A percentile compares a stretch with the other conserved stretches of the same genome.
Conservation (phyloP, 1,140 invertebrate genomes). For the Zaprionus davidi region DNA sequence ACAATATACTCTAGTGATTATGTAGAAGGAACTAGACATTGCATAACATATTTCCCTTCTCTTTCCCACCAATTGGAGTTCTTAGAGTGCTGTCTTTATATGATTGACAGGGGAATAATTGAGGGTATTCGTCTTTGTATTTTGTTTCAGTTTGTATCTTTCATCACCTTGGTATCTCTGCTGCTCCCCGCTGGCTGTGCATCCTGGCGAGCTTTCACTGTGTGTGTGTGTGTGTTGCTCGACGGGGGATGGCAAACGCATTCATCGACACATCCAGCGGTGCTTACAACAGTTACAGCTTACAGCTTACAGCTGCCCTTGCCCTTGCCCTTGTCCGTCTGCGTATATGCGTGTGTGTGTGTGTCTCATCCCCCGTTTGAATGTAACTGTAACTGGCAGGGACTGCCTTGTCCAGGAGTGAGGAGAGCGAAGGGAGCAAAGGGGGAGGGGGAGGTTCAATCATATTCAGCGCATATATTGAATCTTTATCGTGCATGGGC, state of each 20-base stretch:
- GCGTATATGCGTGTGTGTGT: neutral
- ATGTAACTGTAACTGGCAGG: neutral
- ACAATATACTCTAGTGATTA: neutral
- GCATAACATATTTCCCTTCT: too few species aligned
- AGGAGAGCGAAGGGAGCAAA: neutral
- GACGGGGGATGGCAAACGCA: neutral
- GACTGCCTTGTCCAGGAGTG: neutral
- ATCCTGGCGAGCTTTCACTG: neutral
- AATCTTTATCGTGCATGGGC: neutral
- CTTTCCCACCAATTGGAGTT: too few species aligned
- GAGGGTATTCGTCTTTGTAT: neutral
- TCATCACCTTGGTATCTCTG: too few species aligned
- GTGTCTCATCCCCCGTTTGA: slow-evolving; percentile 18
- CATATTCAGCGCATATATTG: neutral
- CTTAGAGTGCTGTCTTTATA: too few species aligned
- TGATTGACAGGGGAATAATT: too few species aligned
- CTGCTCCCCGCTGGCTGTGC: neutral
- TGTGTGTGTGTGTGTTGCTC: neutral
- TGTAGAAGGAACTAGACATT: neutral
- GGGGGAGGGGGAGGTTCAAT: neutral
- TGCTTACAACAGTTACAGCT: slow-evolving; percentile 16
- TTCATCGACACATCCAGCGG: neutral
- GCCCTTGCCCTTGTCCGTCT: slow-evolving; percentile 4
- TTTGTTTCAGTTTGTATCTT: neutral
- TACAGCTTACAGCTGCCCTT: slow-evolving; percentile 26